Conservation (phyloP, 2,113 vertebrate genomes). For the Hassar affinis region DNA sequence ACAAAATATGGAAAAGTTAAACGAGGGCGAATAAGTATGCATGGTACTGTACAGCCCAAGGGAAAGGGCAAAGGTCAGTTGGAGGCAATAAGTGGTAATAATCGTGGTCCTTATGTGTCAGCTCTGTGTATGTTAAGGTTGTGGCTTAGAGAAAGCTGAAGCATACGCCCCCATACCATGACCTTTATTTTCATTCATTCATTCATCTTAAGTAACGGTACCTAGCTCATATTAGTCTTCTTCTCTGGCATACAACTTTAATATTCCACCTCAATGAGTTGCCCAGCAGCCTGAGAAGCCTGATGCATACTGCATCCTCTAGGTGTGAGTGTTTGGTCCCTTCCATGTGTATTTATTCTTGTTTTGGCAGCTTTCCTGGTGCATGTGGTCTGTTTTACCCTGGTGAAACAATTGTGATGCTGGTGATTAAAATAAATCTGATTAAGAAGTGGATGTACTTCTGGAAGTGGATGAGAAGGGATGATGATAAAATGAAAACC, state of each 20-base stretch:
- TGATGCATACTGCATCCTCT: background rate
- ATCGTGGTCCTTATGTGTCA: background rate
- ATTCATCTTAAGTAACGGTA: background rate
- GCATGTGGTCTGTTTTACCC: background rate
- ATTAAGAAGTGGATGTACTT: background rate
- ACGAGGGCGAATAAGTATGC: background rate
- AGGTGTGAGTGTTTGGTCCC: background rate
- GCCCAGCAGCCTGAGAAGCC: background rate
- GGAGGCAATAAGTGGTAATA: background rate
- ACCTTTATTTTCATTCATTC: background rate
- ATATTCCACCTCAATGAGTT: background rate
- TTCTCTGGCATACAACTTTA: background rate
- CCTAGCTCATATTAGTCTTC: background rate
- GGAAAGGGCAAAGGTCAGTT: constrained; percentile 1
- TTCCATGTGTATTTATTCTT: background rate
- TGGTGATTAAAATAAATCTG: background rate
- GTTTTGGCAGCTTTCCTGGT: background rate
- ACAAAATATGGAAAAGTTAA: background rate
- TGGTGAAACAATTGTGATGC: constrained; percentile 7
- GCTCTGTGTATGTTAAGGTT: background rate
- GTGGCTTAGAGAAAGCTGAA: background rate
- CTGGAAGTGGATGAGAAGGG: background rate
- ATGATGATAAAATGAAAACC: background rate
- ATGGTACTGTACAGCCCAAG: background rate
- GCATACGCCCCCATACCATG: background rate